Evolutionary conservation across 2,888 invertebrate species (phyloP), one percentile per base, ranked within the genome.

Genomic region (Drosophila prostipennis): DNA sequence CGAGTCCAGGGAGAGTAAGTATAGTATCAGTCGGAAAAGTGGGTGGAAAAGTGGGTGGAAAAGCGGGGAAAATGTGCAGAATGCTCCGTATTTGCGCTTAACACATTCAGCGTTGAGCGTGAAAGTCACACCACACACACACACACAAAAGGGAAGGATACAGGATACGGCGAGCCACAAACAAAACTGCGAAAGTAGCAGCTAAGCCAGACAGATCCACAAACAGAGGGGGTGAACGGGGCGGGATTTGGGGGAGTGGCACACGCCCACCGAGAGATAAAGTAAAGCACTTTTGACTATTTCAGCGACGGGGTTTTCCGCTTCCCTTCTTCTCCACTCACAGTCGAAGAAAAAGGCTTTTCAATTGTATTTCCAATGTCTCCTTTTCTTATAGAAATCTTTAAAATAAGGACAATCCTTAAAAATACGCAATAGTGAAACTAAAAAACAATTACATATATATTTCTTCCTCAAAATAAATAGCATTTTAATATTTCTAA

Each of bases 1-100:
- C 61, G 92, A 92, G 76, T 90, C 91, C 70, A 91, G 91, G 89
- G 92, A 92, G 85, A 91, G 92, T 92, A 90, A 92, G 92, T 91
- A 82, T 76, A 68, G 82, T 77, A 79, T 78, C 80, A 76, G 76
- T 46, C 53, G 46, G 60, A 51, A 42, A 42, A 37, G 49, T 39
- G 37, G 39, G 16, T 11, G 46, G 60, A 51, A 42, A 42, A 32
- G 49, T 34, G 37, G 39, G 16, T 11, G 40, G 34, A 39, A 10
- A 39, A 8, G n/a, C 6, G 32, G 26, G 11, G 45, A 11, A 19
- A 48, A 7, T 42, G 43, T 45, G 36, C 45, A 34, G 58, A 63
- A 23, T 57, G 64, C 51, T 42, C 53, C 69, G 69, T 72, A 73
- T 80, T 73, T 82, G 80, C 72, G 81, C 80, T 82, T 80, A 82